Percentiles rank a stretch among this genome's conserved stretches.
phyloP scores from a whole-genome alignment of 1,140 invertebrate genomes.

The Trichonephila inaurata region DNA sequence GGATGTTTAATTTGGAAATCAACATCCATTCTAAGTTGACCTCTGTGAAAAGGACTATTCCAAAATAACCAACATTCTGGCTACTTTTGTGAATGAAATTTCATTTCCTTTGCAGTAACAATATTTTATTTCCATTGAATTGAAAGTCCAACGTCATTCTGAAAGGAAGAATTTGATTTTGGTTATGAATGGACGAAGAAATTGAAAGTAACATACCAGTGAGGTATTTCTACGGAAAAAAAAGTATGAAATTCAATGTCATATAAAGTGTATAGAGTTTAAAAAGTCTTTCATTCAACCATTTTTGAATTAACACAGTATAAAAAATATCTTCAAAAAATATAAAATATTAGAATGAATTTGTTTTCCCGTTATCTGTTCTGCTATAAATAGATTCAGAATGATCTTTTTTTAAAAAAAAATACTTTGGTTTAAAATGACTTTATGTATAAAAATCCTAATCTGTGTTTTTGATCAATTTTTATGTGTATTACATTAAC shows the following conservation, averaged over 20 bases:
- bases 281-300: neutral
- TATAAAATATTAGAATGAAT: no score
- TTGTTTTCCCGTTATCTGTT: no score
- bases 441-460: no score
- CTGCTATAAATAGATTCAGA: no score
- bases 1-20: neutral
- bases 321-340: neutral
- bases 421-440: no score
- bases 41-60: neutral
- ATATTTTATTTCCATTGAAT: neutral
- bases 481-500: no score
- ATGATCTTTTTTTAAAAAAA: no score
- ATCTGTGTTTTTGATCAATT: no score
- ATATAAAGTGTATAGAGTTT: neutral
- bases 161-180: neutral
- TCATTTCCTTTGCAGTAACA: neutral
- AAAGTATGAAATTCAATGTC: neutral
- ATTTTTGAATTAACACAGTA: neutral
- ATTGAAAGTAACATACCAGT: neutral
- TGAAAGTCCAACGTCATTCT: neutral
- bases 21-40: neutral
- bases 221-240: neutral
- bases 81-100: neutral
- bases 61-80: neutral
- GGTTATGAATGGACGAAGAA: neutral